These are phyloP conservation scores for Cosmia pyralina DNA, from an alignment of 2,888 invertebrate genomes.

Conservation along the genomic window DNA sequence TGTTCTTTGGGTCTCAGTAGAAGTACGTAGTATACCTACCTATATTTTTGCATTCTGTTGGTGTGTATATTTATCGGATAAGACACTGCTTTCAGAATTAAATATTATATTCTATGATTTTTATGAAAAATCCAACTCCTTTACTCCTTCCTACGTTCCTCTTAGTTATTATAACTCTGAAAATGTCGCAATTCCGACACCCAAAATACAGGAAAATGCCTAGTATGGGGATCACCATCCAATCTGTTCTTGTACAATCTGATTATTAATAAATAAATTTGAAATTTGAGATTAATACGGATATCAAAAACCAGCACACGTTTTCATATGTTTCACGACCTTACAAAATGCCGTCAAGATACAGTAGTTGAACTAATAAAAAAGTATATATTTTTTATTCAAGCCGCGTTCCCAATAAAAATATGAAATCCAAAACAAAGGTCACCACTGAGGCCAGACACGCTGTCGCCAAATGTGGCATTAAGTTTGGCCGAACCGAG, in stretches of 20 bases:
- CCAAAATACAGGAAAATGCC: too few species aligned
- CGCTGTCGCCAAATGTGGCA: conserved; percentile 73
- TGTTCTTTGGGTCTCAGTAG: neutral
- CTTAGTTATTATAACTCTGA: too few species aligned
- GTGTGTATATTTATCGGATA: too few species aligned
- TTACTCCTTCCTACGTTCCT: too few species aligned
- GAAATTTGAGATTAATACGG: neutral
- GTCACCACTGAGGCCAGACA: conserved; percentile 68
- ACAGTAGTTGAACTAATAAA: conserved; percentile 52
- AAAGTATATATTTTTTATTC: conserved; percentile 62
- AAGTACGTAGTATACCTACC: neutral
- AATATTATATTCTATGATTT: too few species aligned
- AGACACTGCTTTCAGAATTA: too few species aligned
- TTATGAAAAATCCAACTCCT: too few species aligned
- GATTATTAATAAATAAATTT: too few species aligned
- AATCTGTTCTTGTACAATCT: too few species aligned
- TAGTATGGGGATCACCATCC: too few species aligned
- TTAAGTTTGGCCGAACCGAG: conserved; percentile 68
- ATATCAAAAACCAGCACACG: conserved; percentile 33
- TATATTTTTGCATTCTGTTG: too few species aligned
- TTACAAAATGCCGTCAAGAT: conserved; percentile 32
- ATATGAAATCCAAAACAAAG: conserved; percentile 67
- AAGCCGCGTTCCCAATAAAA: conserved; percentile 61
- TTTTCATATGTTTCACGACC: conserved; percentile 18
- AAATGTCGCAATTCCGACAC: too few species aligned